Evolutionary conservation across 2,797 vertebrate species (phyloP).

Genomic region (Streptopelia turtur): DNA sequence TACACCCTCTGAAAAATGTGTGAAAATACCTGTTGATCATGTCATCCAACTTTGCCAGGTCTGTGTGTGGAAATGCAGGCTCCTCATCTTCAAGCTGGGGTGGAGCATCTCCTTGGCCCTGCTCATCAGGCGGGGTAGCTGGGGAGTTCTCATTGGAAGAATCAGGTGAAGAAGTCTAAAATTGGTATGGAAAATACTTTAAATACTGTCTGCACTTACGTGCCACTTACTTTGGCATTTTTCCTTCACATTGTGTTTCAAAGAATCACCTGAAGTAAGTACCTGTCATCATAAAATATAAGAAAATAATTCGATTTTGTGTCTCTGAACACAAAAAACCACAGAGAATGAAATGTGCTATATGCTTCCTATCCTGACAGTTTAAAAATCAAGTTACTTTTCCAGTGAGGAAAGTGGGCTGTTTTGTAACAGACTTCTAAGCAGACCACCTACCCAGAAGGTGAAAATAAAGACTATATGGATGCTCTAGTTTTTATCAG

Average conservation of each 20-base stretch:
- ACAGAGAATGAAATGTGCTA: neutral
- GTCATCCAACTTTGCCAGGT: conserved; percentile 99
- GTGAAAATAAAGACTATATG: neutral
- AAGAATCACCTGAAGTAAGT: neutral
- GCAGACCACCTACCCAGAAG: neutral
- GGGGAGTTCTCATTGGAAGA: conserved; percentile 99
- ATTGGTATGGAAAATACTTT: conserved; percentile 41
- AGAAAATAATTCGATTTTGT: neutral
- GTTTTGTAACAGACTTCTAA: neutral
- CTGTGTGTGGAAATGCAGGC: conserved; percentile 98
- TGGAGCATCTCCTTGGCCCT: conserved; percentile 89
- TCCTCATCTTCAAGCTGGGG: conserved; percentile 98
- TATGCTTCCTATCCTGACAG: neutral
- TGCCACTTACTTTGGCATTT: neutral
- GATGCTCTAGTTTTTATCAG: neutral
- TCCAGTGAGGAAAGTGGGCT: rapidly evolving
- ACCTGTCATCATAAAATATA: neutral
- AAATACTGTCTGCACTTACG: neutral
- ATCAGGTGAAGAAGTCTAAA: conserved; percentile 95
- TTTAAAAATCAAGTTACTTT: neutral
- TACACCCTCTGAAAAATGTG: neutral
- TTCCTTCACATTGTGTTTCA: neutral
- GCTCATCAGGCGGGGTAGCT: conserved; percentile 95
- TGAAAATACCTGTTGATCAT: conserved; percentile 97
- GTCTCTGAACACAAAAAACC: neutral